These are phyloP conservation scores for Chaetops frenatus DNA, from an alignment of 2,113 vertebrate genomes.

Conservation along the genomic window DNA sequence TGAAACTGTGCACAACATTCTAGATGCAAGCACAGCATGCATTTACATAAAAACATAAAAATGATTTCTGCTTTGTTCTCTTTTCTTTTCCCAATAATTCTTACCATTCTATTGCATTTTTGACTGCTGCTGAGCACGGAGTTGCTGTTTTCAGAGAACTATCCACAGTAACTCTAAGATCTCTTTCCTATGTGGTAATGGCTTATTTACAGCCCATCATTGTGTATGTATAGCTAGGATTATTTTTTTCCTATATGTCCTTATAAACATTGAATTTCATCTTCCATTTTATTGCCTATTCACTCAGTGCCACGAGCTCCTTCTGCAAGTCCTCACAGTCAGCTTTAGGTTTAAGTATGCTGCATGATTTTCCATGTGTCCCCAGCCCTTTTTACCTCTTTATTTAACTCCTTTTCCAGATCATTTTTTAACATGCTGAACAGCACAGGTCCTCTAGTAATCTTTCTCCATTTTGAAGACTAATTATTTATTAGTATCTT, in stretches of 20 bases:
- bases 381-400: neutral
- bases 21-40: neutral
- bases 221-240: neutral
- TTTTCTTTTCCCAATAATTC: neutral
- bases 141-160: constrained; percentile 1
- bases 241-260: neutral
- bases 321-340: neutral
- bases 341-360: neutral
- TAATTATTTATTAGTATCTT: neutral
- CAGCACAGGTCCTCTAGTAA: neutral
- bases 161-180: neutral
- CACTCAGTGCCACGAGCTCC: neutral
- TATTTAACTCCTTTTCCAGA: neutral
- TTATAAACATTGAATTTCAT: constrained; percentile 27
- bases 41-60: constrained; percentile 10
- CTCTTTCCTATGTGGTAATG: neutral
- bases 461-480: neutral
- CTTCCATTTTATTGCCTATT: constrained; percentile 38
- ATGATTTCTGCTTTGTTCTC: neutral
- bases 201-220: constrained; percentile 9
- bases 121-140: neutral
- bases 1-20: neutral
- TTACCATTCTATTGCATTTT: neutral
- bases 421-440: neutral
- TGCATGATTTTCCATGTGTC: neutral